Base-by-base conservation (phyloP, 2,797 vertebrate genomes). In the Dipus sagitta region DNA sequence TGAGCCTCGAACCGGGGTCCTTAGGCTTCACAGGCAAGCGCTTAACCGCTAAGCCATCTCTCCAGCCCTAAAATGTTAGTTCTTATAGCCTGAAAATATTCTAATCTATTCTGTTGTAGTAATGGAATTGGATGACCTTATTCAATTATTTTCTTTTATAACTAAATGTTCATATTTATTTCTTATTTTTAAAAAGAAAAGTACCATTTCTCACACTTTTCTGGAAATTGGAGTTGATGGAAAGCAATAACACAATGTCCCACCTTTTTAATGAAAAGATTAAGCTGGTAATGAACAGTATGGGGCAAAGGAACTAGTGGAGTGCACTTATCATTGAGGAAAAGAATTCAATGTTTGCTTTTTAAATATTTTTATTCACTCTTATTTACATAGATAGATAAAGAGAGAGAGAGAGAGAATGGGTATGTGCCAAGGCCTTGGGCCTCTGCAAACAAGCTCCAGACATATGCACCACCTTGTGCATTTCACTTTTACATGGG, bases 31-130 rank as follows among this genome's bases (percentile, higher is more conserved):
- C n/a, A n/a, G n/a, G n/a, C n/a, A n/a, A n/a, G n/a, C n/a, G n/a
- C n/a, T n/a, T n/a, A n/a, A n/a, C n/a, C n/a, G n/a, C n/a, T n/a
- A n/a, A n/a, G n/a, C n/a, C n/a, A n/a, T n/a, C n/a, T n/a, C n/a
- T n/a, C n/a, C n/a, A n/a, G n/a, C n/a, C n/a, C n/a, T 52, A 64
- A 87, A 95, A 93, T 88, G 0, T 52, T 6, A 67, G 12, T 47
- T 47, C 47, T 47, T 47, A 47, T 47, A 47, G 47, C 80, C 21
- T 76, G 67, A 84, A 34, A 77, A 26, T 52, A 34, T 38, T 58
- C 67, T 47, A 92, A 54, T 71, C 21, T 6, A 38, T 86, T 71
- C 30, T 52, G 4, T 32, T 86, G 4, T 21, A 88, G 23, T 62
- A 74, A 90, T 18, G 10, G 13, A 92, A 74, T 38, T 32, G 4